Evolutionary conservation across 53 echinoderm and acorn worm genomes (phyloP), one percentile per base, ranked within the genome.

Genomic region (Apostichopus leukothele): DNA sequence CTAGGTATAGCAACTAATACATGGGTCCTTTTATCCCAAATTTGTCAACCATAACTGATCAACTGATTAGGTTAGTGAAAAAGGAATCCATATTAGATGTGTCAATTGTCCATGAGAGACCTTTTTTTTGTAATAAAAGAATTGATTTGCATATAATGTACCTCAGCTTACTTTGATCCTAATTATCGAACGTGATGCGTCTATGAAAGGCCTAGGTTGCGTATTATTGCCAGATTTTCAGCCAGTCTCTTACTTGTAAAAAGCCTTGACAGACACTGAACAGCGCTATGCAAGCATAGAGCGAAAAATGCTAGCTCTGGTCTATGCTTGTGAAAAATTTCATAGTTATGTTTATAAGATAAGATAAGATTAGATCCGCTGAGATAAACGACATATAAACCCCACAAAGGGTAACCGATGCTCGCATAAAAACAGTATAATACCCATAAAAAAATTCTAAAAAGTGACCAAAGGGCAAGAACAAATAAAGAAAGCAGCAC

Each of bases 261-360:
- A 91, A 87, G 6, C 93, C 5, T 76, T 93, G 7, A 93, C 79
- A 7, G 91, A 91, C 21, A 83, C 91, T 26, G 91, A 93, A 50
- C 89, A 89, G 74, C 22, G 93, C 71, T 93, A 93, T 66, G 91
- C 91, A 12, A 93, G 91, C 73, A 93, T 89, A 26, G 91, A 93
- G 75, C 66, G 91, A 12, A 91, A 90, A 84, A 75, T 93, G 90
- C 53, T 93, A 16, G 91, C 93, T 6, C 54, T 92, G 12, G 93
- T 93, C 16, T 88, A 71, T 73, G 91, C 84, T 18, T 87, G 80
- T 25, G 93, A 91, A 52, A 83, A 91, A 75, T 91, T 90, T 50
- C 93, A 90, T 87, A 89, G 91, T 90, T 87, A 89, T 78, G 39
- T 93, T 87, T 93, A 93, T 25, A 25, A 25, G 25, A 25, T 25